phyloP scores from a whole-genome alignment of 2,888 invertebrate species.

The Platynereis dumerilii region DNA sequence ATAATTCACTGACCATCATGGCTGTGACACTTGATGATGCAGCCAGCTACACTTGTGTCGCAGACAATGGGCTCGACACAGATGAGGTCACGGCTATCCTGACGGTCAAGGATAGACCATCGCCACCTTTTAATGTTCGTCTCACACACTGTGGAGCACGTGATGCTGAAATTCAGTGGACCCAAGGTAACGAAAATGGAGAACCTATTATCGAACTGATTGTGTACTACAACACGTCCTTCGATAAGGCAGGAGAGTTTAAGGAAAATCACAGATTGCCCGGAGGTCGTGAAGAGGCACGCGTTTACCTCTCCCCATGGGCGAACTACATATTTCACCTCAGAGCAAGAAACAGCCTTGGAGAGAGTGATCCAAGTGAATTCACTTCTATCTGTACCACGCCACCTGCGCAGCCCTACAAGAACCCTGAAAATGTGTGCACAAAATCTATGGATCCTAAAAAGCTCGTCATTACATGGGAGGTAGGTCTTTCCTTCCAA shows the following conservation, averaged over 20 bases:
- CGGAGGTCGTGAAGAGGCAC: slow-evolving; percentile 35
- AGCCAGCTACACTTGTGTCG: slow-evolving; percentile 39
- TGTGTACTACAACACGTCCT: slow-evolving; percentile 52
- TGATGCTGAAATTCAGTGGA: slow-evolving; percentile 83
- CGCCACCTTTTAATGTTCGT: slow-evolving; percentile 71
- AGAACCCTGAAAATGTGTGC: slow-evolving; percentile 91
- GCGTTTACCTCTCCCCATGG: slow-evolving; percentile 78
- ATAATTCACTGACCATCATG: slow-evolving; percentile 41
- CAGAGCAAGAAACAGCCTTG: slow-evolving; percentile 91
- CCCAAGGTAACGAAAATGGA: slow-evolving; percentile 50
- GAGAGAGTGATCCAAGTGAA: slow-evolving; percentile 82
- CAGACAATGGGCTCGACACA: slow-evolving; percentile 38
- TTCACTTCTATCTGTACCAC: slow-evolving; percentile 74
- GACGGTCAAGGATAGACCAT: slow-evolving; percentile 66
- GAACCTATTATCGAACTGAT: slow-evolving; percentile 46
- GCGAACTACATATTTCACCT: slow-evolving; percentile 95
- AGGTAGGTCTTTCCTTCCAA: slow-evolving; percentile 67
- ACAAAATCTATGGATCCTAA: slow-evolving; percentile 87
- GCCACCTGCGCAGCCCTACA: slow-evolving; percentile 84
- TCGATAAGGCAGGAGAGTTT: slow-evolving; percentile 38
- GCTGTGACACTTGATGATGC: slow-evolving; percentile 40
- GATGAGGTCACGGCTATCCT: slow-evolving; percentile 31
- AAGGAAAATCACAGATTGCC: slow-evolving; percentile 15
- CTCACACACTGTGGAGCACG: slow-evolving; percentile 71
- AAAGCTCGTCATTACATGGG: slow-evolving; percentile 94